phyloP scores from a whole-genome alignment of 2,113 vertebrate genomes.

The Guaruba guarouba region DNA sequence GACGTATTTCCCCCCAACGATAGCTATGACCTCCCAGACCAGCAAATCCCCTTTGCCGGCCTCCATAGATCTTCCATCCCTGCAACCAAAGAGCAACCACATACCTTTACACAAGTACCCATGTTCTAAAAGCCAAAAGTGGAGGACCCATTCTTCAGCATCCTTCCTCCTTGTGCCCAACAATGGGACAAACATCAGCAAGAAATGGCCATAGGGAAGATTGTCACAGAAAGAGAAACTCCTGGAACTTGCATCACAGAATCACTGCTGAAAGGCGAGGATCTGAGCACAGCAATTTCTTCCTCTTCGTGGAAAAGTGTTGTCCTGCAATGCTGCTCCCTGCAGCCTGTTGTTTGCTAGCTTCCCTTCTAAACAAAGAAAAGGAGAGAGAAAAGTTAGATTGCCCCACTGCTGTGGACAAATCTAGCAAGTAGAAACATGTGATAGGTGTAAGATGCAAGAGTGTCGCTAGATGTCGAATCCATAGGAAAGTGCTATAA shows the following conservation, averaged over 20 bases:
- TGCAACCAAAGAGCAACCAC: background rate
- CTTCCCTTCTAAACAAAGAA: background rate
- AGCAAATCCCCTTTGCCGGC: background rate
- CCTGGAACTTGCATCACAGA: constrained; percentile 44
- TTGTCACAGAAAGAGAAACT: constrained; percentile 67
- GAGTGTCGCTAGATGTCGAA: background rate
- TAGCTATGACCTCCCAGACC: background rate
- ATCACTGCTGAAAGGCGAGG: background rate
- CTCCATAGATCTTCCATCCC: background rate
- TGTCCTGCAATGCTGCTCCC: background rate
- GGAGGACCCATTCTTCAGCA: constrained; percentile 81
- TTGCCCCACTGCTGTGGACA: background rate
- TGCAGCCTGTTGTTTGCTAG: background rate
- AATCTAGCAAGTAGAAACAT: background rate
- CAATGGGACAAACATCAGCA: constrained; percentile 77
- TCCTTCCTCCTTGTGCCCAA: constrained; percentile 82
- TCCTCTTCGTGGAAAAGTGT: background rate
- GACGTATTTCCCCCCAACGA: background rate
- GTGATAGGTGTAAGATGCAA: background rate
- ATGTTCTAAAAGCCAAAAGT: constrained; percentile 81
- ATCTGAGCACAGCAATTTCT: background rate
- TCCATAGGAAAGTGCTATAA: background rate
- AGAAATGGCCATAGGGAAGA: constrained; percentile 83
- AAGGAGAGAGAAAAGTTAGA: background rate
- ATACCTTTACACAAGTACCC: constrained; percentile 88